These are phyloP conservation scores for Phlogophora meticulosa DNA, from an alignment of 2,888 invertebrate genomes.

Conservation along the genomic window DNA sequence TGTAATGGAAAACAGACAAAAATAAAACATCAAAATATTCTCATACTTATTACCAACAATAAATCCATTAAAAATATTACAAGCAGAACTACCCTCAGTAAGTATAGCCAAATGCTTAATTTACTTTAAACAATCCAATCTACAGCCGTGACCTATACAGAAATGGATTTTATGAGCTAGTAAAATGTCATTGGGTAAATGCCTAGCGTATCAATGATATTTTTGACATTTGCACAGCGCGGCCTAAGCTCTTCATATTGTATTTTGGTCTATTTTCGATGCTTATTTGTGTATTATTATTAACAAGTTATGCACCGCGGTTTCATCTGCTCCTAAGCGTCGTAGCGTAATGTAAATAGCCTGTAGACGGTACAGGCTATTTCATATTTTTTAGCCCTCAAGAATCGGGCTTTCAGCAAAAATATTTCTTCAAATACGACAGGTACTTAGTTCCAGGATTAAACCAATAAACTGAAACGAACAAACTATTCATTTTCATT, in stretches of 20 bases:
- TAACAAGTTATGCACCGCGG: too few relatives aligned
- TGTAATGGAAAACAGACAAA: neutral
- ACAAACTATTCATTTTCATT: too few relatives aligned
- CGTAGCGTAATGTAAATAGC: too few relatives aligned
- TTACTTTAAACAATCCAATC: slow-evolving; percentile 18
- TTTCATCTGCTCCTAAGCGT: too few relatives aligned
- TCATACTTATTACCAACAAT: neutral
- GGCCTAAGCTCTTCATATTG: neutral
- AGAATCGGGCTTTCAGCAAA: too few relatives aligned
- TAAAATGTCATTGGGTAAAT: slow-evolving; percentile 50
- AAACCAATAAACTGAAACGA: too few relatives aligned
- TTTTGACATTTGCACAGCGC: slow-evolving; percentile 41
- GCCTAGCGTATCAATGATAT: slow-evolving; percentile 23
- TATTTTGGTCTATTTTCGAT: slow-evolving; percentile 6
- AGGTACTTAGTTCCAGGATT: too few relatives aligned
- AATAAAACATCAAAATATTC: neutral
- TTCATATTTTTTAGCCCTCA: too few relatives aligned
- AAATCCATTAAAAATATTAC: neutral
- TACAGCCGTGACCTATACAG: slow-evolving; percentile 20
- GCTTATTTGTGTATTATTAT: neutral
- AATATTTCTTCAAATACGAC: too few relatives aligned
- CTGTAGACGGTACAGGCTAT: too few relatives aligned
- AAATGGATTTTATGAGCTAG: slow-evolving; percentile 11
- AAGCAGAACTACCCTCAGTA: neutral
- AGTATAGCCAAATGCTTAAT: neutral